Evolutionary conservation across 2,888 invertebrate genomes (phyloP).

Genomic region (Falcaria lacertinaria): DNA sequence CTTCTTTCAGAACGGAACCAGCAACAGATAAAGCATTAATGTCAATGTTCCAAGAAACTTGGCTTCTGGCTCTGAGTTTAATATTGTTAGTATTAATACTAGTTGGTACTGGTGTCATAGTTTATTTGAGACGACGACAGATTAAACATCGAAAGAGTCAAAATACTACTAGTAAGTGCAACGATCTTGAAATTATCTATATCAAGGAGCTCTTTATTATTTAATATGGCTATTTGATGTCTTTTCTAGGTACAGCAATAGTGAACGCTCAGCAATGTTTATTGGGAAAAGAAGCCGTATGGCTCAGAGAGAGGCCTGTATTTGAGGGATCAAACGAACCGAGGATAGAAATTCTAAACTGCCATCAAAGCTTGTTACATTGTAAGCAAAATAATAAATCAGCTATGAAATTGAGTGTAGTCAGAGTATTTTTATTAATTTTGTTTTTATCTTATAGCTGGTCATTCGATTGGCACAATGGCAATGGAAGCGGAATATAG

Average conservation of each 20-base stretch:
- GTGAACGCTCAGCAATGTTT: conserved; percentile 70
- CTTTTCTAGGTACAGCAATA: conserved; percentile 53
- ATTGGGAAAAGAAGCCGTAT: conserved; percentile 70
- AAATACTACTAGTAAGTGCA: conserved; percentile 54
- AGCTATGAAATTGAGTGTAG: background rate
- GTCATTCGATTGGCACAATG: conserved; percentile 63
- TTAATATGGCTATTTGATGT: background rate
- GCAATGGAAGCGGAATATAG: conserved; percentile 73
- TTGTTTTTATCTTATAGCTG: conserved; percentile 39
- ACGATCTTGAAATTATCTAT: background rate
- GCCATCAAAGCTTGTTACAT: conserved; percentile 64
- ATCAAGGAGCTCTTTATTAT: background rate
- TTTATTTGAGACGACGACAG: conserved; percentile 60
- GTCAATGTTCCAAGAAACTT: conserved; percentile 73
- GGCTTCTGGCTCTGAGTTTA: conserved; percentile 65
- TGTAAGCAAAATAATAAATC: conserved; percentile 41
- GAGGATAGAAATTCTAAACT: conserved; percentile 69
- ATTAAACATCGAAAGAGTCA: conserved; percentile 66
- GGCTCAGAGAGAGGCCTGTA: conserved; percentile 65
- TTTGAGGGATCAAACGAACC: conserved; percentile 71
- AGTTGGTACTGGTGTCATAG: conserved; percentile 56
- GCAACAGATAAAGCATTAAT: conserved; percentile 70
- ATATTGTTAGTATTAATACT: conserved; percentile 63
- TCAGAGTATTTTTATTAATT: conserved; percentile 1
- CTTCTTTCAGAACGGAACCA: conserved; percentile 66